phyloP scores from a whole-genome alignment of 2,113 vertebrate species.

The Cyprinodon tularosa region DNA sequence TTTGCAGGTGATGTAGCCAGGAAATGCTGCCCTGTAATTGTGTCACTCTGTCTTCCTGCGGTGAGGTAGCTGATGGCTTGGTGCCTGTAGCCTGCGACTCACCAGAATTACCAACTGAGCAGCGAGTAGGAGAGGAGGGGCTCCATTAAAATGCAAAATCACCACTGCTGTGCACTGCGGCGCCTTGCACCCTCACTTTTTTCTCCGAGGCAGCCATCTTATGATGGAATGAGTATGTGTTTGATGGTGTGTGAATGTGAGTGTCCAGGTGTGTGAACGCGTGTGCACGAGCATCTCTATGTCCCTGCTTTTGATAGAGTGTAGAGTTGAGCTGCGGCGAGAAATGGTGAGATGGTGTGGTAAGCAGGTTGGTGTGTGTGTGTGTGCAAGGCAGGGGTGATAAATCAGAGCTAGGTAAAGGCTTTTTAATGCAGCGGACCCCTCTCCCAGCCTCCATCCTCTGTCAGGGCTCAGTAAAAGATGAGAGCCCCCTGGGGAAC shows the following conservation, averaged over 20 bases:
- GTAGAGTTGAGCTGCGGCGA: conserved; percentile 59
- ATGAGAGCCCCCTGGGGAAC: conserved; percentile 83
- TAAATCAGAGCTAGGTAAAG: conserved; percentile 86
- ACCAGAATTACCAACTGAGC: conserved; percentile 68
- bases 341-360: conserved; percentile 66
- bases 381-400: conserved; percentile 71
- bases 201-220: conserved; percentile 76
- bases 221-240: conserved; percentile 67
- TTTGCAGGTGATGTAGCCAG: conserved; percentile 70
- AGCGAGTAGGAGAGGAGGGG: conserved; percentile 34
- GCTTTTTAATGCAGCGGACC: conserved; percentile 85
- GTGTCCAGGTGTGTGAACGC: conserved; percentile 31
- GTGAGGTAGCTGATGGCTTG: conserved; percentile 55
- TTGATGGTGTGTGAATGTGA: conserved; percentile 75
- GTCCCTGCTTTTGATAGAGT: conserved; percentile 75
- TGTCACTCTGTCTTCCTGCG: conserved; percentile 69
- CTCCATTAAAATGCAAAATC: conserved; percentile 81
- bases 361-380: conserved; percentile 49
- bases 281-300: conserved; percentile 27
- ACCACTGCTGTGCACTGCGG: conserved; percentile 67
- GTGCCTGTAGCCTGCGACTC: conserved; percentile 46
- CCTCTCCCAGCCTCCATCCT: conserved; percentile 83
- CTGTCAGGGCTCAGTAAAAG: conserved; percentile 85
- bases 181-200: conserved; percentile 57
- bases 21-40: conserved; percentile 72